These are phyloP conservation scores for Tringa solitaria DNA, from an alignment of 2,113 vertebrate species.

Conservation along the genomic window DNA sequence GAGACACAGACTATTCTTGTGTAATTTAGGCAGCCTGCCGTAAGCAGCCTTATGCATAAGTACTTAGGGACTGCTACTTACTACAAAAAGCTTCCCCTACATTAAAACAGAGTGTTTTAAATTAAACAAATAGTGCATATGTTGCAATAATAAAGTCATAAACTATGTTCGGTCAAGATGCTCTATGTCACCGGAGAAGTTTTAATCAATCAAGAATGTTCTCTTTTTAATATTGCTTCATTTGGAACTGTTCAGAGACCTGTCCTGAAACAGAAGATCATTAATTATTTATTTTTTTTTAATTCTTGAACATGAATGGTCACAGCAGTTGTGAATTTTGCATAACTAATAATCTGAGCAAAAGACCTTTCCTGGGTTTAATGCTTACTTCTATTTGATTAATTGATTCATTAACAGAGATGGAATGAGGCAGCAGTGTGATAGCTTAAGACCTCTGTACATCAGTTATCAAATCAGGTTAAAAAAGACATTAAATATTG, in stretches of 20 bases:
- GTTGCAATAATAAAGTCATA: slow-evolving; percentile 18
- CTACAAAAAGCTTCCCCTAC: background rate
- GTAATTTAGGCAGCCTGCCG: background rate
- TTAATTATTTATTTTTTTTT: background rate
- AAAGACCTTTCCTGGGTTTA: background rate
- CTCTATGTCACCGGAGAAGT: background rate
- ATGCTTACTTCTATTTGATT: background rate
- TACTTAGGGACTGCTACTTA: background rate
- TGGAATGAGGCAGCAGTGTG: background rate
- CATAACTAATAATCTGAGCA: background rate
- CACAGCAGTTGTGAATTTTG: background rate
- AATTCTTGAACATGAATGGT: background rate
- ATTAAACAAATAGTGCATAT: slow-evolving; percentile 14
- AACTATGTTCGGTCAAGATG: background rate
- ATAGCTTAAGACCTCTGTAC: background rate
- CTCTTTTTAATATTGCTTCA: background rate
- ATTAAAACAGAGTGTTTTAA: background rate
- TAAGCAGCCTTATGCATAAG: background rate
- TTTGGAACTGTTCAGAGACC: slow-evolving; percentile 6
- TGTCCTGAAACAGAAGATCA: background rate
- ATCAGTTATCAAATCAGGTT: background rate
- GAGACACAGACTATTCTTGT: background rate
- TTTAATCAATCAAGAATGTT: slow-evolving; percentile 13
- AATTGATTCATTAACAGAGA: background rate
- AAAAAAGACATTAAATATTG: background rate